Evolutionary conservation across 1,140 invertebrate genomes (phyloP).

Genomic region (Hetaerina americana): DNA sequence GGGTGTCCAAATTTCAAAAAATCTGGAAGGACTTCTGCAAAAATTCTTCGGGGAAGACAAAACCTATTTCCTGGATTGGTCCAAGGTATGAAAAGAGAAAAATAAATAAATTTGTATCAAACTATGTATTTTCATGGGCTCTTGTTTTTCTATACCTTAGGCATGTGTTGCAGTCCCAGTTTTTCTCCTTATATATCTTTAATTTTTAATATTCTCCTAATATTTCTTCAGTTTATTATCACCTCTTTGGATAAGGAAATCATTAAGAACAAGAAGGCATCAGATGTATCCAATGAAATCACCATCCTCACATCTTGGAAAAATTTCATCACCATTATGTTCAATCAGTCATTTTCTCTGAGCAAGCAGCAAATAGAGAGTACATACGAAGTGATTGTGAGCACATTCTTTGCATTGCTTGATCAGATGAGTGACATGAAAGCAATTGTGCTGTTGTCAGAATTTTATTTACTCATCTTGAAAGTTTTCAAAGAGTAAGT

Average conservation of each 20-base stretch:
- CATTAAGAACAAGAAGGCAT: background rate
- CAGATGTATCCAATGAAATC: background rate
- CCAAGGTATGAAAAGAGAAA: too few species aligned
- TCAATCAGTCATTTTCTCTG: background rate
- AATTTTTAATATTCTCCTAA: background rate
- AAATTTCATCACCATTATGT: background rate
- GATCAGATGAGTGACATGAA: background rate
- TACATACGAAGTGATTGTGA: background rate
- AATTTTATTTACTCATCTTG: background rate
- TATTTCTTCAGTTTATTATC: background rate
- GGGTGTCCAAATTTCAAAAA: constrained; percentile 25
- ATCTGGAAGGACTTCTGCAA: constrained; percentile 27
- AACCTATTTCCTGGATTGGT: constrained; percentile 25
- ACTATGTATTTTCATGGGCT: too few species aligned
- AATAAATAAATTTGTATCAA: too few species aligned
- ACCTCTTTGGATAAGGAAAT: background rate
- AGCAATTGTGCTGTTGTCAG: background rate
- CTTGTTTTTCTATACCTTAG: background rate
- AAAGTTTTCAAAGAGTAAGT: background rate
- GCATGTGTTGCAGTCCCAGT: background rate
- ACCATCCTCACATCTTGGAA: constrained; percentile 2
- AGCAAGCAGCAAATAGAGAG: background rate
- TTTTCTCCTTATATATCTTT: background rate
- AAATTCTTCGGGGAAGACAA: constrained; percentile 26
- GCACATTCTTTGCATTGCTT: background rate